Conservation (phyloP, 2,113 vertebrate species). For the Phylloscopus trochiloides region DNA sequence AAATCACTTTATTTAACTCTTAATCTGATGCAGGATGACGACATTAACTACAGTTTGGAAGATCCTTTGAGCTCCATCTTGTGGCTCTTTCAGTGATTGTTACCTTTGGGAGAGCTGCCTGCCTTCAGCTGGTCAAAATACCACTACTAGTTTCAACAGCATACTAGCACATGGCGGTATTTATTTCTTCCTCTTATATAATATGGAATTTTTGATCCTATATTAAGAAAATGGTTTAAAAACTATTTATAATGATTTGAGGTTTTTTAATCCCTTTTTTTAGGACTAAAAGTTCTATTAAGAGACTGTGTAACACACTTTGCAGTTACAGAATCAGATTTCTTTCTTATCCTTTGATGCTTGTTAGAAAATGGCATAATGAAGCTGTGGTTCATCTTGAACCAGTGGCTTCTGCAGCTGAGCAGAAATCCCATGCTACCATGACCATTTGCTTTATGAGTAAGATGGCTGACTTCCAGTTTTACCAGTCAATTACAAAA, state of each 20-base stretch:
- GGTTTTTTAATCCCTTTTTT: fast-evolving
- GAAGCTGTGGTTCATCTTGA: background rate
- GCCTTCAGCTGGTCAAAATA: background rate
- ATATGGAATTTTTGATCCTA: background rate
- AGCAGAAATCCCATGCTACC: background rate
- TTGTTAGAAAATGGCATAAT: background rate
- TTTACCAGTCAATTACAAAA: background rate
- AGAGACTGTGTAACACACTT: background rate
- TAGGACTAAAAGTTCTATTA: background rate
- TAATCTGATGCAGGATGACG: background rate
- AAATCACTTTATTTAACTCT: background rate
- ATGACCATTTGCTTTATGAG: background rate
- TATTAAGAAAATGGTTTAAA: background rate
- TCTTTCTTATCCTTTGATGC: background rate
- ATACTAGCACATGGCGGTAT: background rate
- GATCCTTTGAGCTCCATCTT: conserved; percentile 42
- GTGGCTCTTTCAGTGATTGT: background rate
- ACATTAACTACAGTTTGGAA: background rate
- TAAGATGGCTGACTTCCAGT: background rate
- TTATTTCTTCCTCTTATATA: background rate
- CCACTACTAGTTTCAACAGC: background rate
- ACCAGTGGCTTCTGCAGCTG: background rate
- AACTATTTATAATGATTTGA: background rate
- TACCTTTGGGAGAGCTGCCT: background rate
- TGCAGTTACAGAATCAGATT: background rate